Evolutionary conservation across 2,888 invertebrate genomes (phyloP).

Genomic region (Acronicta leporina): DNA sequence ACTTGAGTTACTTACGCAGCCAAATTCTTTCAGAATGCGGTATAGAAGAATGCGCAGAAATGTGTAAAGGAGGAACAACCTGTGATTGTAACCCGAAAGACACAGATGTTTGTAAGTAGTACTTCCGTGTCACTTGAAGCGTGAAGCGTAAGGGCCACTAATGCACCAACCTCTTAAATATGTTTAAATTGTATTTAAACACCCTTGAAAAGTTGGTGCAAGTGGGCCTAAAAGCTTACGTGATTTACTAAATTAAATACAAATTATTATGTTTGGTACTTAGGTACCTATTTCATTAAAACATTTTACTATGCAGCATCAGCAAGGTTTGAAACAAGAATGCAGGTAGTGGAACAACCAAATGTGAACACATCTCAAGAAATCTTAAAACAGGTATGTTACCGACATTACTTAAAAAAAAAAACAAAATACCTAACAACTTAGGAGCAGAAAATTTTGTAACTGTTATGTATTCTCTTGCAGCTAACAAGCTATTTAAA

Average conservation of each 20-base stretch:
- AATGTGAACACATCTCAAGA: conserved; percentile 80
- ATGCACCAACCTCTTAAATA: too few species aligned
- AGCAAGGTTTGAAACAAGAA: conserved; percentile 89
- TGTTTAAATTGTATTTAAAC: too few species aligned
- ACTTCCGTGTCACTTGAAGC: too few species aligned
- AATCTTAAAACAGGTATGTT: conserved; percentile 76
- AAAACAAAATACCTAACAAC: too few species aligned
- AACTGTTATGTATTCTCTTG: conserved; percentile 55
- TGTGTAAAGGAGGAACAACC: conserved; percentile 68
- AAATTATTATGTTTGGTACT: too few species aligned
- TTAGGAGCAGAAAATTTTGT: background rate
- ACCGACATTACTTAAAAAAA: background rate
- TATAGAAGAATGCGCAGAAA: conserved; percentile 80
- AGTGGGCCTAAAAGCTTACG: too few species aligned
- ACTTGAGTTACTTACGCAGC: too few species aligned
- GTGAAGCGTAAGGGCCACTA: background rate
- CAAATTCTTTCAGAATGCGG: conserved; percentile 74
- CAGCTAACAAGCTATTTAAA: conserved; percentile 91
- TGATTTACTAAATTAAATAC: too few species aligned
- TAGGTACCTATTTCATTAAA: background rate
- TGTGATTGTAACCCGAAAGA: conserved; percentile 83
- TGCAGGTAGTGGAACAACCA: conserved; percentile 86
- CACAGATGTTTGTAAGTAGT: conserved; percentile 74
- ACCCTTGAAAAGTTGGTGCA: too few species aligned
- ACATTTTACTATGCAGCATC: conserved; percentile 79